Evolutionary conservation across 2,888 invertebrate species (phyloP).

Genomic region (Microdon myrmicae): DNA sequence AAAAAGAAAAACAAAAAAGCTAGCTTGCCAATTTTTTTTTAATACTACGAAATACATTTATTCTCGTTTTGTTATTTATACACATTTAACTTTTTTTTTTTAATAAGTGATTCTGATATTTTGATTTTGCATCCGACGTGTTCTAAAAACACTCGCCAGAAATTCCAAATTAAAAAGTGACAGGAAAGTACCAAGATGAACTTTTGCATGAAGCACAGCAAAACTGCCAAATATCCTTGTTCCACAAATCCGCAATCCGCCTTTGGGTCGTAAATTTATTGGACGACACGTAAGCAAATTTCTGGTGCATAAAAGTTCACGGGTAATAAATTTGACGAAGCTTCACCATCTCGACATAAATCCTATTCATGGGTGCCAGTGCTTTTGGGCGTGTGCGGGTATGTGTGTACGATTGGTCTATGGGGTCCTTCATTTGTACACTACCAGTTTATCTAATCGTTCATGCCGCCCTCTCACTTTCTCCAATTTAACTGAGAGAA

Average conservation of each 20-base stretch:
- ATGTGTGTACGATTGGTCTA: constrained; percentile 8
- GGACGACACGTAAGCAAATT: constrained; percentile 36
- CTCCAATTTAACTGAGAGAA: constrained; percentile 3
- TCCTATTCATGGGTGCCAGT: too few species aligned
- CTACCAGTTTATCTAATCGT: constrained; percentile 7
- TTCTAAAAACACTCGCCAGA: too few species aligned
- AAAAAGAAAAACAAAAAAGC: too few species aligned
- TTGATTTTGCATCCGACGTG: too few species aligned
- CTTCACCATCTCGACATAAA: constrained; percentile 30
- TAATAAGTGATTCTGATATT: too few species aligned
- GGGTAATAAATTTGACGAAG: constrained; percentile 49
- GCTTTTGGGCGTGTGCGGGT: background rate
- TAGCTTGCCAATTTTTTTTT: too few species aligned
- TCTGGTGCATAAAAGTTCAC: constrained; percentile 48
- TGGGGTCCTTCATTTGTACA: constrained; percentile 15
- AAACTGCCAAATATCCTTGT: constrained; percentile 47
- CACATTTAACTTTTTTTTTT: too few species aligned
- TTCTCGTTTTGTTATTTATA: too few species aligned
- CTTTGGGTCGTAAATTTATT: constrained; percentile 43
- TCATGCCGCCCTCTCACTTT: background rate
- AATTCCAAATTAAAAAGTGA: too few species aligned
- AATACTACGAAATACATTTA: too few species aligned
- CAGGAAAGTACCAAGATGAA: constrained; percentile 44
- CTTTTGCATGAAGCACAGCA: constrained; percentile 47
- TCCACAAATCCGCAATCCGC: constrained; percentile 42